These are phyloP conservation scores for Cichlasoma orientale DNA, from an alignment of 2,797 vertebrate genomes.

Conservation along the genomic window DNA sequence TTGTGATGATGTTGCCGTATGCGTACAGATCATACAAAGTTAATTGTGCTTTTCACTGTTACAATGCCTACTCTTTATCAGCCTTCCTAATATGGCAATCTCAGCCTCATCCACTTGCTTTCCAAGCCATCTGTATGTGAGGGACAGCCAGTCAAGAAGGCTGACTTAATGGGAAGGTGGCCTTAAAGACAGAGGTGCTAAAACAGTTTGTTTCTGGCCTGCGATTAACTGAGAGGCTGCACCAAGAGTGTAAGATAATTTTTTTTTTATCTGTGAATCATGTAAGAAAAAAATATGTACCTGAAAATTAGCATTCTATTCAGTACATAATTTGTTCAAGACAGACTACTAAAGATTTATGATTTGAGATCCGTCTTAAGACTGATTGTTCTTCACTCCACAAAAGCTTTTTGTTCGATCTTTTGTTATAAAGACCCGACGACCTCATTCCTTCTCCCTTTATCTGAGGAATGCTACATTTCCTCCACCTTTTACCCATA, in stretches of 20 bases:
- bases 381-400: no score
- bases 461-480: not conserved
- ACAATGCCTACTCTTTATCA: not conserved
- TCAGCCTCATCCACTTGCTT: not conserved
- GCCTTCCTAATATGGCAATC: not conserved
- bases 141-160: not conserved
- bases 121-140: not conserved
- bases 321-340: not conserved
- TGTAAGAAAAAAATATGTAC: fast-evolving
- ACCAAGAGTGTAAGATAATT: no score
- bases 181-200: not conserved
- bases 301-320: not conserved
- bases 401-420: not conserved
- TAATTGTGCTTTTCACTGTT: not conserved
- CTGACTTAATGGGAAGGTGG: not conserved
- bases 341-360: not conserved
- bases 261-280: not conserved
- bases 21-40: not conserved
- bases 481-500: not conserved
- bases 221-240: no score
- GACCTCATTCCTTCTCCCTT: not conserved
- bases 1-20: not conserved
- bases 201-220: not conserved
- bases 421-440: not conserved
- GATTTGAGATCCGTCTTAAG: not conserved